Base-by-base conservation (phyloP, 2,797 vertebrate genomes). In the Sarcophilus harrisii region DNA sequence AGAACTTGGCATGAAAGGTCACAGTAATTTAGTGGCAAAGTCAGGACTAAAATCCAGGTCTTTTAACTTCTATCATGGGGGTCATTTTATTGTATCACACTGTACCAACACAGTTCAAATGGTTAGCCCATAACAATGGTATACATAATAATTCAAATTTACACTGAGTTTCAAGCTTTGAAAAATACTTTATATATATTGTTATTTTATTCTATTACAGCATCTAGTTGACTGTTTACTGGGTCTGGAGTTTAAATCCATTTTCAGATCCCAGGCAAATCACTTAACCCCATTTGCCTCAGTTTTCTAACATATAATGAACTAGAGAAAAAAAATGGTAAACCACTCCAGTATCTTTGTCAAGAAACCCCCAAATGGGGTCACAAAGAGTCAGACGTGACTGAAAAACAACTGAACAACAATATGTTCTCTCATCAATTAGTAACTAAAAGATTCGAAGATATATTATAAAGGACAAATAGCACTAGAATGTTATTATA, bases 1-100 rank as follows among this genome's bases (percentile, higher is more conserved):
- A 95, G 57, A 81, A 59, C 5, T 94, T 93, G 54, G 73, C 87
- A 92, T 59, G 30, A 90, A 27, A 55, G 73, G 94, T 95, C 93
- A 93, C 52, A 95, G 66, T 21, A 87, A 87, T 38, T 87, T 27
- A 87, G 1, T 87, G 38, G 38, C 21, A 93, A 92, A 94, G 32
- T 92, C 87, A 89, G 21, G 94, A 93, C 32, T 60, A 93, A 96
- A 96, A 94, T 14, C 92, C 32, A 38, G 6, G 81, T 57, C 28
- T 96, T 92, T 91, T 55, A 49, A 93, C 81, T 81, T 81, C 90
- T 87, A 94, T 30, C 30, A 38, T 66, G 60, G 49, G 38, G 0
- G 66, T 93, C 59, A 92, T 93, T 89, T 90, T 94, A 90, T 16
- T 54, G 57, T 45, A 95, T 93, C 73, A 4, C 73, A 87, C 73